Conservation (phyloP, 1,140 invertebrate genomes). For the Trinorchestia longiramus region DNA sequence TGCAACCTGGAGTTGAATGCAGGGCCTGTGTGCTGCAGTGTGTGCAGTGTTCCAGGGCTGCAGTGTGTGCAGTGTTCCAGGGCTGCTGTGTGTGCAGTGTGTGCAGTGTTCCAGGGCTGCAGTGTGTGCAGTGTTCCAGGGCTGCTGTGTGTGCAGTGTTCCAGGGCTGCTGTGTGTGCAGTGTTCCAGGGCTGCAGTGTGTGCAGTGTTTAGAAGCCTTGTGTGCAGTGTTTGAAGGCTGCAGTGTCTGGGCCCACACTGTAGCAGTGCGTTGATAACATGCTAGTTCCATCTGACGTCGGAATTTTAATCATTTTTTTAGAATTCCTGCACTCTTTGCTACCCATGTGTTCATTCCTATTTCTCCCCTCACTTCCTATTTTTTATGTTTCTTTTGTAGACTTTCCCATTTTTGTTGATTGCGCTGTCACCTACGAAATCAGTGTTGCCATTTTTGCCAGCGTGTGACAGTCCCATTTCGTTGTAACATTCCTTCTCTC, state of each 20-base stretch:
- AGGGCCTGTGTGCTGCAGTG: no score
- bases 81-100: no score
- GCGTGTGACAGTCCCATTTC: background rate
- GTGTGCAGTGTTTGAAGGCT: background rate
- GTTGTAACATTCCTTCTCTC: background rate
- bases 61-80: no score
- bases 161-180: no score
- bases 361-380: background rate
- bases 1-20: no score
- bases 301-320: background rate
- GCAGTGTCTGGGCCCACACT: background rate
- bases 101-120: no score
- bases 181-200: no score
- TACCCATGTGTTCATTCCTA: background rate
- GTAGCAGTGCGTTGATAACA: background rate
- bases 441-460: conserved; percentile 3
- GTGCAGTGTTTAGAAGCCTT: no score
- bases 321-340: background rate
- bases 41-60: no score
- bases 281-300: background rate
- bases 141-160: no score
- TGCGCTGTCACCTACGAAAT: background rate
- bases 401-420: background rate
- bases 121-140: no score
- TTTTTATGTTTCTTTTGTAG: background rate